These are phyloP conservation scores for Gallinago nigripennis DNA, from an alignment of 2,797 vertebrate species.

Conservation along the genomic window DNA sequence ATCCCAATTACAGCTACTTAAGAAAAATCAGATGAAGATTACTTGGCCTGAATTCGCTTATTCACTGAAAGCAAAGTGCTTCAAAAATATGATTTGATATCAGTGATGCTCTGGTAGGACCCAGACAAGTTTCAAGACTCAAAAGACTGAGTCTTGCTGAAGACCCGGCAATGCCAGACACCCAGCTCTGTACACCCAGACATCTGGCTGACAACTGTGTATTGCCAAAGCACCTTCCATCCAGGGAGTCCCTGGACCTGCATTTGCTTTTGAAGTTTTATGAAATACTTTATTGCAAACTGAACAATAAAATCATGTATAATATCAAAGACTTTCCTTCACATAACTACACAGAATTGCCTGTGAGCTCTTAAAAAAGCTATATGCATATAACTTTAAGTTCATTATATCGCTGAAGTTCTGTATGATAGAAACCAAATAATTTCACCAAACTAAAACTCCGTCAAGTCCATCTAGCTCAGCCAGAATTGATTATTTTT, in stretches of 20 bases:
- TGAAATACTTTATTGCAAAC: neutral
- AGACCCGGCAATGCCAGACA: neutral
- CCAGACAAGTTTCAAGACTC: neutral
- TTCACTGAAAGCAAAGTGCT: neutral
- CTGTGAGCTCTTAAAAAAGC: neutral
- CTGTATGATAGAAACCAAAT: neutral
- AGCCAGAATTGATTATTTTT: neutral
- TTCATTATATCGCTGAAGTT: neutral
- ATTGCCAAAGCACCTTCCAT: neutral
- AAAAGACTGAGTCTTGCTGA: neutral
- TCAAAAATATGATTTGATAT: accelerated
- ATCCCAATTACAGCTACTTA: neutral
- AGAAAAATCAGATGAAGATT: neutral
- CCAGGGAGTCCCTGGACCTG: neutral
- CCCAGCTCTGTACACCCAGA: neutral
- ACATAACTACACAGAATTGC: neutral
- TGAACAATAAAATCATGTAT: neutral
- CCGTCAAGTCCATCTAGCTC: neutral
- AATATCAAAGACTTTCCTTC: neutral
- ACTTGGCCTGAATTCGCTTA: neutral
- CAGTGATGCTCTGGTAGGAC: neutral
- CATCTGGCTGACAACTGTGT: neutral
- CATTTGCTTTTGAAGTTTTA: neutral
- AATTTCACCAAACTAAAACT: neutral
- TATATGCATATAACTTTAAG: neutral